phyloP scores from a whole-genome alignment of 2,888 invertebrate genomes.

The Andricus curvator region DNA sequence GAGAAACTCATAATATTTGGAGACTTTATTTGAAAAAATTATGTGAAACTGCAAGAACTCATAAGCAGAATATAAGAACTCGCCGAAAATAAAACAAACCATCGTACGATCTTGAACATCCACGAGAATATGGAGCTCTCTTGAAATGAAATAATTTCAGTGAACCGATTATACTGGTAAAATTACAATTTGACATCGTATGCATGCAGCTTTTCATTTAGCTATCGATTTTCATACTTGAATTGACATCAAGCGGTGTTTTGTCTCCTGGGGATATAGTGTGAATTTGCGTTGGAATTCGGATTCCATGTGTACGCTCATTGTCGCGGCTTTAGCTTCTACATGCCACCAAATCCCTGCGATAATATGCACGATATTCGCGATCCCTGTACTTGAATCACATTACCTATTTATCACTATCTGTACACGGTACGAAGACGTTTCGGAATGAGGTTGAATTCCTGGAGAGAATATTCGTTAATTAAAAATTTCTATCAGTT shows the following conservation, averaged over 20 bases:
- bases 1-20: too few relatives aligned
- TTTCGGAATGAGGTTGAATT: slow-evolving; percentile 31
- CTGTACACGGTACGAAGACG: slow-evolving; percentile 26
- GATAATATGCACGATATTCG: slow-evolving; percentile 37
- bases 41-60: too few relatives aligned
- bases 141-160: neutral
- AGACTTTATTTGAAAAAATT: too few relatives aligned
- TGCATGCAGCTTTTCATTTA: slow-evolving; percentile 57
- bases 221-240: slow-evolving; percentile 63
- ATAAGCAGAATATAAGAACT: too few relatives aligned
- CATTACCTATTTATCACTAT: slow-evolving; percentile 21
- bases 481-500: neutral
- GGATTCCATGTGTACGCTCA: slow-evolving; percentile 47
- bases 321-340: slow-evolving; percentile 52
- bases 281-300: slow-evolving; percentile 44
- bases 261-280: slow-evolving; percentile 55
- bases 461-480: neutral
- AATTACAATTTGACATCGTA: slow-evolving; percentile 13
- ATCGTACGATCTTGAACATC: too few relatives aligned
- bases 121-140: neutral
- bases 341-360: slow-evolving; percentile 14
- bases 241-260: slow-evolving; percentile 53
- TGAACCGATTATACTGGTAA: slow-evolving; percentile 12
- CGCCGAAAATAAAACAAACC: too few relatives aligned
- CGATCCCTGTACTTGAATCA: slow-evolving; percentile 27